Conservation (phyloP, 2,797 vertebrate species). For the Alcedo quadribrachys region DNA sequence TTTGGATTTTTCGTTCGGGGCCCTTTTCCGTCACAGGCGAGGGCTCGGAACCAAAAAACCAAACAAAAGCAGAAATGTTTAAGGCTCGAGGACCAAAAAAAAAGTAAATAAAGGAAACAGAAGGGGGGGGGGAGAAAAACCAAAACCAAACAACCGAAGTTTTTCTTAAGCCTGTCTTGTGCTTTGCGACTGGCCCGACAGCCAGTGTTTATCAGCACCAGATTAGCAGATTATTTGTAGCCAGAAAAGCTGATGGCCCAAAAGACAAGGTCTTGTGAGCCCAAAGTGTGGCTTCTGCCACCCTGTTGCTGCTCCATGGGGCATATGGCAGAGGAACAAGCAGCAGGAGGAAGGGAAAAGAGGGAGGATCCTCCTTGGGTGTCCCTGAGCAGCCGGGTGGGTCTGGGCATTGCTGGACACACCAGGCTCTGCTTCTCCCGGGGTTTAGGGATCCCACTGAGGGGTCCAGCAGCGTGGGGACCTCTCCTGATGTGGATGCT, state of each 20-base stretch:
- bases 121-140: background rate
- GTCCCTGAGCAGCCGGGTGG: background rate
- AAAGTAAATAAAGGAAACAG: conserved; percentile 14
- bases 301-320: rapidly evolving
- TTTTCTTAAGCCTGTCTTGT: background rate
- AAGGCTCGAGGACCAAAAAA: background rate
- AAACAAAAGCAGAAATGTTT: conserved; percentile 9
- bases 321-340: background rate
- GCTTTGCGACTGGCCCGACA: background rate
- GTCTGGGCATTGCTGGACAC: background rate
- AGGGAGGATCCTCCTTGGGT: background rate
- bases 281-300: background rate
- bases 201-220: background rate
- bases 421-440: background rate
- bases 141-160: background rate
- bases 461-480: background rate
- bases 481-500: background rate
- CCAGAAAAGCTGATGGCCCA: background rate
- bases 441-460: background rate
- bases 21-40: background rate
- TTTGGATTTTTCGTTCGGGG: background rate
- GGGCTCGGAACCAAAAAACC: background rate
- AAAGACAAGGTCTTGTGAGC: background rate
- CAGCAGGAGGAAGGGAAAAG: background rate
- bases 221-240: background rate